Conservation (phyloP, 2,888 invertebrate species). For the Lymantria dispar region DNA sequence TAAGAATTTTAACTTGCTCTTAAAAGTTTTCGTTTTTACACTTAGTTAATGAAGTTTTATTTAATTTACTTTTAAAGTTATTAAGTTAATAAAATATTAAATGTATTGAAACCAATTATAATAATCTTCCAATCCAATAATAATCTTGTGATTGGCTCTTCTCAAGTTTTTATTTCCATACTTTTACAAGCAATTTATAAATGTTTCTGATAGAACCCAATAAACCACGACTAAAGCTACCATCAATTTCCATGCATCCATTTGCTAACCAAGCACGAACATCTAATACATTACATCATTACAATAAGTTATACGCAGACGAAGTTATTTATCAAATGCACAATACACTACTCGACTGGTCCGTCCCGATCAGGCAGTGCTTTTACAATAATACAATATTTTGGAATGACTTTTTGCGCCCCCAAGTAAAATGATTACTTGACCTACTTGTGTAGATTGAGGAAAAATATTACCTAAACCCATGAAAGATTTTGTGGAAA, state of each 20-base stretch:
- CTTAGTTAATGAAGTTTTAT: no score
- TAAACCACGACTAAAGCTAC: not conserved
- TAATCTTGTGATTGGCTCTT: no score
- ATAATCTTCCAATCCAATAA: no score
- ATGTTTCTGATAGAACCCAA: not conserved
- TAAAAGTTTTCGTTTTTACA: no score
- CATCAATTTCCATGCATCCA: not conserved
- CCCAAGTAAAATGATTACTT: constrained; percentile 30
- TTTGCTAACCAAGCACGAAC: not conserved
- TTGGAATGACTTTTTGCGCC: constrained; percentile 16
- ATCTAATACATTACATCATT: constrained; percentile 18
- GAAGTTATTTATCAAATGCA: constrained; percentile 23
- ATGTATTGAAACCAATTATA: no score
- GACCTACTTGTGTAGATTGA: constrained; percentile 25
- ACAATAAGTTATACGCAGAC: constrained; percentile 15
- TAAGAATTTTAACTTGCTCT: no score
- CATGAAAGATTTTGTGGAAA: no score
- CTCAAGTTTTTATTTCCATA: no score
- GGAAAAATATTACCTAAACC: constrained; percentile 18
- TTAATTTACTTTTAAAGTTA: no score
- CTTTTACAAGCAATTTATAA: not conserved
- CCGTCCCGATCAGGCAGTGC: constrained; percentile 17
- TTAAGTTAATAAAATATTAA: no score
- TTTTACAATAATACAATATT: constrained; percentile 20
- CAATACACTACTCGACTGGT: constrained; percentile 14